A percentile compares a stretch with the other conserved stretches of the same genome.
phyloP scores from a whole-genome alignment of 2,113 vertebrate genomes.

The Campylorhamphus procurvoides region DNA sequence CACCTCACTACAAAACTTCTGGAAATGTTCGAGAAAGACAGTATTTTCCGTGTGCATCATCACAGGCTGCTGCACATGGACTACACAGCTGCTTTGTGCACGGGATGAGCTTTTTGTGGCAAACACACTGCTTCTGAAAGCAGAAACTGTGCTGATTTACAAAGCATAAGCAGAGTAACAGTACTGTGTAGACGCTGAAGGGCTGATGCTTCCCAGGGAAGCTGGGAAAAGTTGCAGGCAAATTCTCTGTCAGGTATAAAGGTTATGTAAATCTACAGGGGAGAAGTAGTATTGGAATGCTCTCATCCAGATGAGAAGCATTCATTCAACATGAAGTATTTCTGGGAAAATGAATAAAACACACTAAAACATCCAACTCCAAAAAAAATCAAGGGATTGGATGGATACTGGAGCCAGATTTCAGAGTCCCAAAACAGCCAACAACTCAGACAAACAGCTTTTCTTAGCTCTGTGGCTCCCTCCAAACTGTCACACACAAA shows the following conservation, averaged over 20 bases:
- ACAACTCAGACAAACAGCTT: not conserved
- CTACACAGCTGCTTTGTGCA: not conserved
- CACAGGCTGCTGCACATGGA: not conserved
- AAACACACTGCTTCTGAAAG: not conserved
- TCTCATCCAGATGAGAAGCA: not conserved
- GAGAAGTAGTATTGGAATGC: not conserved
- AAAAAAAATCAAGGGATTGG: not conserved
- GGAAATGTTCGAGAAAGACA: not conserved
- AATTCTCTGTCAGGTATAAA: not conserved
- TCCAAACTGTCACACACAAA: not conserved
- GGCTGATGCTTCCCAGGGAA: not conserved
- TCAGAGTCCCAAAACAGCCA: not conserved
- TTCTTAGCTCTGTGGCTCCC: not conserved
- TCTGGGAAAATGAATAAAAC: not conserved
- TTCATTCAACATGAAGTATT: not conserved
- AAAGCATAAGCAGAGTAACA: not conserved
- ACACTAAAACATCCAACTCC: not conserved
- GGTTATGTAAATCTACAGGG: not conserved
- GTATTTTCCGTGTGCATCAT: not conserved
- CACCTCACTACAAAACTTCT: not conserved
- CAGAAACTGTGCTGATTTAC: not conserved
- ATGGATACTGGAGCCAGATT: not conserved
- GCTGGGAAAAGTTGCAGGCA: not conserved
- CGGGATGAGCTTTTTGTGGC: not conserved
- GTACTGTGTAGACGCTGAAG: not conserved